A percentile compares a stretch with the other conserved stretches of the same genome.
Conservation (phyloP, 1,140 invertebrate species). For the Ips nitidus region DNA sequence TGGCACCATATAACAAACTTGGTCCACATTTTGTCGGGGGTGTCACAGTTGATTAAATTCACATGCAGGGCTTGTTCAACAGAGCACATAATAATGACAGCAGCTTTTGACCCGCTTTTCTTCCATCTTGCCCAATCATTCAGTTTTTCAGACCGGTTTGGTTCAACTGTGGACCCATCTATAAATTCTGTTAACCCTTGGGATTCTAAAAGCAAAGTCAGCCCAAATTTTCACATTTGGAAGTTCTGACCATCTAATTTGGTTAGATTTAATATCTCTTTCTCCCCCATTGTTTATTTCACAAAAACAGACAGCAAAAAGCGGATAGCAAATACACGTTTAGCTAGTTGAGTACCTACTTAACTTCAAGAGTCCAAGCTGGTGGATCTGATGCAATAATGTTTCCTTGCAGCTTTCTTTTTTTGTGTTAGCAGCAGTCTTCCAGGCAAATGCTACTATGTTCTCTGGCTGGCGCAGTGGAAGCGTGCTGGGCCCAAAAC, state of each 20-base stretch:
- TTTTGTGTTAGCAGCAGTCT: too few relatives aligned
- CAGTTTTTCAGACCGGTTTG: neutral
- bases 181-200: constrained; percentile 18
- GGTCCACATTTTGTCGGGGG: too few relatives aligned
- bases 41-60: too few relatives aligned
- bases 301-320: too few relatives aligned
- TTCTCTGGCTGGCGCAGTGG: constrained; percentile 95
- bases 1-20: too few relatives aligned
- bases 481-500: constrained; percentile 98
- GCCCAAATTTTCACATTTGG: constrained; percentile 22
- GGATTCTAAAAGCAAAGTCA: constrained; percentile 12
- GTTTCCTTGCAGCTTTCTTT: too few relatives aligned
- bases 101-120: constrained; percentile 19
- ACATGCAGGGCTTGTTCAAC: constrained; percentile 9
- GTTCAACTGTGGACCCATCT: constrained; percentile 8
- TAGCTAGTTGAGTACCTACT: too few relatives aligned
- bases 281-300: constrained; percentile 18
- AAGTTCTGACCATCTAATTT: constrained; percentile 11
- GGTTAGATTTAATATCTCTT: constrained; percentile 10
- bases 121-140: constrained; percentile 18
- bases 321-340: too few relatives aligned
- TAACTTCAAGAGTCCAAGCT: too few relatives aligned
- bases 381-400: too few relatives aligned
- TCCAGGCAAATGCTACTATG: too few relatives aligned
- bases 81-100: constrained; percentile 16